A percentile compares a stretch with the other conserved stretches of the same genome.
Evolutionary conservation across 1,140 invertebrate species (phyloP).

Genomic region (Diabrotica undecimpunctata): DNA sequence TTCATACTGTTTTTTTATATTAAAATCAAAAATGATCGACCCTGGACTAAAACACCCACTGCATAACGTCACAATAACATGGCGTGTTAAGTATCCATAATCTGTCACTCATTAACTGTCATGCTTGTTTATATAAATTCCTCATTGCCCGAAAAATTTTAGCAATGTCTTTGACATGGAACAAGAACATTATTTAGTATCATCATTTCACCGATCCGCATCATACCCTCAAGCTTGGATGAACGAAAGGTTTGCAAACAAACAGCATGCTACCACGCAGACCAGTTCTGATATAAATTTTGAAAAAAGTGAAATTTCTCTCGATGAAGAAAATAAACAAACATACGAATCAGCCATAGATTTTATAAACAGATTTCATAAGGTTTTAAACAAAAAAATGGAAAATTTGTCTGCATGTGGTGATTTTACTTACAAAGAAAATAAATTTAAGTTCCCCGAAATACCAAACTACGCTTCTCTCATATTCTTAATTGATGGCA

Average conservation of each 20-base stretch:
- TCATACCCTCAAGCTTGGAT: neutral
- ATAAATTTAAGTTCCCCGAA: constrained; percentile 8
- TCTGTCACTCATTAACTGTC: no score
- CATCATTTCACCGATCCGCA: neutral
- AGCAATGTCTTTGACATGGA: neutral
- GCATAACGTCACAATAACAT: no score
- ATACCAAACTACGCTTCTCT: constrained; percentile 4
- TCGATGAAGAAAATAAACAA: constrained; percentile 6
- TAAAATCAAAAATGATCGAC: no score
- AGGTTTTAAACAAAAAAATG: constrained; percentile 1
- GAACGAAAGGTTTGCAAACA: neutral
- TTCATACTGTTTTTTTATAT: no score
- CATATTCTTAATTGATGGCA: neutral
- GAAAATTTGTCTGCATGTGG: no score
- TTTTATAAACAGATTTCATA: constrained; percentile 5
- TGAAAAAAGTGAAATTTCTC: neutral
- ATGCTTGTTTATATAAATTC: no score
- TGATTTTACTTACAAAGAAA: neutral
- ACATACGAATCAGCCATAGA: neutral
- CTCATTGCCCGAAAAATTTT: neutral
- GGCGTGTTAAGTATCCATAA: no score
- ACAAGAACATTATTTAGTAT: neutral
- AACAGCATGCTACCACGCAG: neutral
- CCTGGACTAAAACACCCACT: no score
- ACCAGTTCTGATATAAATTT: neutral